These are phyloP conservation scores for Neoarius graeffei DNA, from an alignment of 2,113 vertebrate species.

Conservation along the genomic window DNA sequence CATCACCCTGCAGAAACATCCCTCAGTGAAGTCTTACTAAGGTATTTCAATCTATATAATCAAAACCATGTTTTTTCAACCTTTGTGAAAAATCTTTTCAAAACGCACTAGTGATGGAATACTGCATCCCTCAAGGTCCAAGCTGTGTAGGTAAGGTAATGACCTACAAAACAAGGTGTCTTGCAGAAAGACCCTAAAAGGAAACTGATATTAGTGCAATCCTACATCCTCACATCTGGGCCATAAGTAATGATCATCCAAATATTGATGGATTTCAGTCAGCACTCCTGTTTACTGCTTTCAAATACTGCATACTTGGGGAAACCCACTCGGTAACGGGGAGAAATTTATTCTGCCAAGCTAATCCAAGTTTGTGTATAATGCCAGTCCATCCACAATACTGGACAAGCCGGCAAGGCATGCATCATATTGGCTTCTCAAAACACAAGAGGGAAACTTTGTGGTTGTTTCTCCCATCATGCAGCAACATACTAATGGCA, in stretches of 20 bases:
- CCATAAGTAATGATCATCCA: neutral
- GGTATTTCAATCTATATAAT: neutral
- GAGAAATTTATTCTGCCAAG: neutral
- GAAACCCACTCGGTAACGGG: neutral
- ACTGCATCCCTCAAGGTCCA: neutral
- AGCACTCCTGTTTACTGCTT: neutral
- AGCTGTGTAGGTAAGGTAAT: neutral
- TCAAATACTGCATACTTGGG: neutral
- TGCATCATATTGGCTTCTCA: neutral
- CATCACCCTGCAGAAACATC: no score
- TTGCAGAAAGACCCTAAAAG: neutral
- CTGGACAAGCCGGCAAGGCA: neutral
- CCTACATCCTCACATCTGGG: neutral
- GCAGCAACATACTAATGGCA: neutral
- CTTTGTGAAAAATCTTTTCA: neutral
- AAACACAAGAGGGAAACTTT: neutral
- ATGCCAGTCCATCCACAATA: neutral
- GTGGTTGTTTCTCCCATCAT: neutral
- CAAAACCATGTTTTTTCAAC: neutral
- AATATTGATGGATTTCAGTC: neutral
- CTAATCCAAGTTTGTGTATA: neutral
- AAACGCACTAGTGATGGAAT: no score
- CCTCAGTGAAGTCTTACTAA: neutral
- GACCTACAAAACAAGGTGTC: neutral
- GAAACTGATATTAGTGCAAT: neutral